phyloP scores from a whole-genome alignment of 2,797 vertebrate species.

The Intellagama lesueurii region DNA sequence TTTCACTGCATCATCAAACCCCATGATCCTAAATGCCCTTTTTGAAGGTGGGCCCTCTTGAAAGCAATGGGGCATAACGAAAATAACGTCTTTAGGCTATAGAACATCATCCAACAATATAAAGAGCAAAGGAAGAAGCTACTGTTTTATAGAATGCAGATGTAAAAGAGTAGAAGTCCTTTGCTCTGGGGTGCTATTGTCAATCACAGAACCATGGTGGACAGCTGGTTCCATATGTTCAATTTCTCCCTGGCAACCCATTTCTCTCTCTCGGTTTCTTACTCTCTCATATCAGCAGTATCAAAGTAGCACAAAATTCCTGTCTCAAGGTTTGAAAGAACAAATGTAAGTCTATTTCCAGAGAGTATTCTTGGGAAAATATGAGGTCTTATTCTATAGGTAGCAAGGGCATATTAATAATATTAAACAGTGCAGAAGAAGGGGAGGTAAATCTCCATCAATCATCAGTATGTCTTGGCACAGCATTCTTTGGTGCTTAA shows the following conservation, averaged over 20 bases:
- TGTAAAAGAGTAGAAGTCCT: constrained; percentile 1
- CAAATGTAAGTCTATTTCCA: neutral
- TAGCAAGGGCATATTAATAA: neutral
- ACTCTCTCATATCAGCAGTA: constrained; percentile 25
- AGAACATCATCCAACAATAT: neutral
- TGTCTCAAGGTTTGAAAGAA: neutral
- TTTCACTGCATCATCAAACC: neutral
- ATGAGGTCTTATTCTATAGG: neutral
- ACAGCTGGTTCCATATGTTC: constrained; percentile 34
- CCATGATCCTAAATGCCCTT: neutral
- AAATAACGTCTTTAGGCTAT: neutral
- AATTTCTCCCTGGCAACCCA: constrained; percentile 24
- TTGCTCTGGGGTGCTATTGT: constrained; percentile 22
- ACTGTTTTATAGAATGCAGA: neutral
- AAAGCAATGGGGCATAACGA: constrained; percentile 19
- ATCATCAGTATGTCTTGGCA: neutral
- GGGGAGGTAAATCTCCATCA: neutral
- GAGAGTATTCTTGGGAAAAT: neutral
- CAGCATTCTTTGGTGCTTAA: constrained; percentile 22
- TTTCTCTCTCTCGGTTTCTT: constrained; percentile 16
- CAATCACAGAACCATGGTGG: constrained; percentile 20
- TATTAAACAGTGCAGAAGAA: neutral
- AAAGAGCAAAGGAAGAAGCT: constrained; percentile 22
- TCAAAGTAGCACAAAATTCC: constrained; percentile 14
- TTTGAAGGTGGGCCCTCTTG: neutral